phyloP scores from a whole-genome alignment of 2,113 vertebrate genomes.

The Antechinus flavipes region DNA sequence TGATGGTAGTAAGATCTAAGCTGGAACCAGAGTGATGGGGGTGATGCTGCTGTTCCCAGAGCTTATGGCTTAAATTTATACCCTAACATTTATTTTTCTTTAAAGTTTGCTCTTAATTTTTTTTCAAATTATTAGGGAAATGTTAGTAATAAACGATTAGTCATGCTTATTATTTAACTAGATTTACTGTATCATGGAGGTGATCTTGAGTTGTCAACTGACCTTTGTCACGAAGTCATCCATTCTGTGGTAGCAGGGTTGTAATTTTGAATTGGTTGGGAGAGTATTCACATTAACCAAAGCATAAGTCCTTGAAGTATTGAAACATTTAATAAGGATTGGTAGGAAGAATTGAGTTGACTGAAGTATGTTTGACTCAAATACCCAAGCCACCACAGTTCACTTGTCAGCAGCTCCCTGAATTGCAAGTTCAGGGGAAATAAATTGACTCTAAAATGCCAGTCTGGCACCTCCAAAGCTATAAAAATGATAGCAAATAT shows the following conservation, averaged over 20 bases:
- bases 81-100: slow-evolving; percentile 27
- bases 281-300: background rate
- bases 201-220: background rate
- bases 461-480: slow-evolving; percentile 17
- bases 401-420: slow-evolving; percentile 16
- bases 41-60: background rate
- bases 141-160: slow-evolving; percentile 27
- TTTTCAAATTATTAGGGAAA: slow-evolving; percentile 53
- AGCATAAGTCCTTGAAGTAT: background rate
- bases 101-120: slow-evolving; percentile 44
- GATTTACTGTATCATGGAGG: background rate
- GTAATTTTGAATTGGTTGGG: background rate
- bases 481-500: slow-evolving; percentile 42
- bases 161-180: background rate
- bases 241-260: background rate
- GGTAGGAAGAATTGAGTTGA: slow-evolving; percentile 18
- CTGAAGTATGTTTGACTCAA: slow-evolving; percentile 52
- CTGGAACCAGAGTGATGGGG: background rate
- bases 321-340: slow-evolving; percentile 49
- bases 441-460: slow-evolving; percentile 13
- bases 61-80: background rate
- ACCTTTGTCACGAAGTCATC: background rate
- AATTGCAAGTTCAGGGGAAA: background rate
- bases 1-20: background rate
- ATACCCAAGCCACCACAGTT: background rate